Percentiles rank a stretch among this genome's conserved stretches.
Evolutionary conservation across 2,113 vertebrate genomes (phyloP).

Genomic region (Okapia johnstoni): DNA sequence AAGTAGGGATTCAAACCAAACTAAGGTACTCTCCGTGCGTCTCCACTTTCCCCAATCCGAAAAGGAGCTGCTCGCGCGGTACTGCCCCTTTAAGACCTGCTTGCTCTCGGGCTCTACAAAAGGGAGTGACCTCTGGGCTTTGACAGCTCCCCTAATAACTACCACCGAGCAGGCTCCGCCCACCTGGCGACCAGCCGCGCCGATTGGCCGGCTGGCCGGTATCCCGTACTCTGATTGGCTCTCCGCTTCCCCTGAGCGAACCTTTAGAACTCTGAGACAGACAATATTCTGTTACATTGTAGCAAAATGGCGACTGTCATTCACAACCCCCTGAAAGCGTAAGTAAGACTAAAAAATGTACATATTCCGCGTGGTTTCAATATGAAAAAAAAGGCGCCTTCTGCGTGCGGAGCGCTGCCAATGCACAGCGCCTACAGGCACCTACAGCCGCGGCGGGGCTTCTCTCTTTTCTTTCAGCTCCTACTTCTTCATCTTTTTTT

Average conservation of each 20-base stretch:
- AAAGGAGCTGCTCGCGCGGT: not conserved
- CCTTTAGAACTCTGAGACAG: constrained; percentile 90
- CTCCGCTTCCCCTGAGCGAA: constrained; percentile 86
- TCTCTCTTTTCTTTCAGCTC: constrained; percentile 74
- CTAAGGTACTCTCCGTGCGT: not conserved
- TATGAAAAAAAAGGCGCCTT: constrained; percentile 88
- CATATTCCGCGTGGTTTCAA: constrained; percentile 86
- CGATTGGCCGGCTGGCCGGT: constrained; percentile 88
- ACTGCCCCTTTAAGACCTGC: constrained; percentile 85
- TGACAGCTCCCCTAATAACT: constrained; percentile 98
- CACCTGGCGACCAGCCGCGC: constrained; percentile 49
- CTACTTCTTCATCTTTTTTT: constrained; percentile 68
- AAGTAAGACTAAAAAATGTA: constrained; percentile 91
- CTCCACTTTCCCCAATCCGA: not conserved
- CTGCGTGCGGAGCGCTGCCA: constrained; percentile 72
- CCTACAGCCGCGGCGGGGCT: constrained; percentile 65
- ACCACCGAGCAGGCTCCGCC: constrained; percentile 85
- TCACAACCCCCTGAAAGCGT: constrained; percentile 99
- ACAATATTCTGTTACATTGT: constrained; percentile 99
- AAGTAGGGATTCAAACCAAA: constrained; percentile 17
- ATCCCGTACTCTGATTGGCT: constrained; percentile 85
- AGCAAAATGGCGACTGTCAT: constrained; percentile 99
- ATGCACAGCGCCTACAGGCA: constrained; percentile 68
- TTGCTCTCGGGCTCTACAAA: constrained; percentile 80
- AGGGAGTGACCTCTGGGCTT: constrained; percentile 98